phyloP scores from a whole-genome alignment of 1,140 invertebrate species.

The Triops longicaudatus region DNA sequence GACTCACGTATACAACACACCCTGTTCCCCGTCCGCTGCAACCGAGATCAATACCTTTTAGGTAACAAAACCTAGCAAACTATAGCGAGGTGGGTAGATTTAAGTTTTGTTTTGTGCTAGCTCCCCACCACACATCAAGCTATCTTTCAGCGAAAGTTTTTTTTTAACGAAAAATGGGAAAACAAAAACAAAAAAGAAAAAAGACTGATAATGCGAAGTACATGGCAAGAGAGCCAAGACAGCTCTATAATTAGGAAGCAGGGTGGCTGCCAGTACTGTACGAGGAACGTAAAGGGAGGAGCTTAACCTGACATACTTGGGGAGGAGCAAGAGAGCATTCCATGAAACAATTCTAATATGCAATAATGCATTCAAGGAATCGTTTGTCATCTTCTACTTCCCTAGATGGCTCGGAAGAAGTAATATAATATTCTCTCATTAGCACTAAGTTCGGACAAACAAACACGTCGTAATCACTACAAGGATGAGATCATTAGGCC shows the following conservation, averaged over 20 bases:
- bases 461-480: background rate
- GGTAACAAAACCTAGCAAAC: background rate
- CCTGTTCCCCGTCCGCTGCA: background rate
- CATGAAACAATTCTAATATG: background rate
- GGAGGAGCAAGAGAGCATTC: background rate
- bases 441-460: background rate
- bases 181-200: background rate
- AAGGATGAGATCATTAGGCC: background rate
- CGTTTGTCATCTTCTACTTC: background rate
- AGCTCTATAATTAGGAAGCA: conserved; percentile 3
- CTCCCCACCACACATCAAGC: background rate
- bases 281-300: background rate
- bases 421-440: background rate
- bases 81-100: background rate
- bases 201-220: background rate
- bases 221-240: background rate
- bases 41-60: conserved; percentile 1
- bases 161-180: too few relatives aligned
- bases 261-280: background rate
- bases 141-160: background rate
- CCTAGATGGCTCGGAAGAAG: background rate
- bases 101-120: background rate
- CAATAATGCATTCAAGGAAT: background rate
- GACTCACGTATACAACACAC: too few relatives aligned
- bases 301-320: background rate